A percentile compares a stretch with the other conserved stretches of the same genome.
phyloP scores from a whole-genome alignment of 2,888 invertebrate species.

The Acanthococcus lagerstroemiae region DNA sequence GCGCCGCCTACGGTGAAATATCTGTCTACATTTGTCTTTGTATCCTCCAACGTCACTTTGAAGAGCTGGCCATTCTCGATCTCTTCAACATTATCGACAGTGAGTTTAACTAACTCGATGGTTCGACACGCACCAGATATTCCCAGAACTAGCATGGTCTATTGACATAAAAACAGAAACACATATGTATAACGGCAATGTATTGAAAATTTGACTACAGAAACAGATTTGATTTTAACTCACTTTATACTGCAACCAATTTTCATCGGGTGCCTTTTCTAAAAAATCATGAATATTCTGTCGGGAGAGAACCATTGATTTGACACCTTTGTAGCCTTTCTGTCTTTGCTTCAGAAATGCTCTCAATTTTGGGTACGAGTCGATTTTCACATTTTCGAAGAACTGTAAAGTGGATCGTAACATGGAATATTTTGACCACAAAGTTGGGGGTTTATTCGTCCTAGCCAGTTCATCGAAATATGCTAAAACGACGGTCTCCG shows the following conservation, averaged over 20 bases:
- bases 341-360: neutral
- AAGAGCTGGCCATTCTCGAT: neutral
- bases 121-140: neutral
- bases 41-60: neutral
- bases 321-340: neutral
- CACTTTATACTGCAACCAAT: neutral
- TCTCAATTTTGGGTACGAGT: neutral
- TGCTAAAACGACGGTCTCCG: neutral
- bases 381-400: neutral
- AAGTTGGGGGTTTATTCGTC: constrained; percentile 2
- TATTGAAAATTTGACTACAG: neutral
- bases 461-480: neutral
- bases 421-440: neutral
- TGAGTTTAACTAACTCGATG: neutral
- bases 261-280: neutral
- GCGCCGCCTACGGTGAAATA: neutral
- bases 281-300: neutral
- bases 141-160: neutral
- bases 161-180: neutral
- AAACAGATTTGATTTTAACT: neutral
- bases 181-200: neutral
- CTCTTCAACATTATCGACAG: neutral
- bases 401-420: neutral
- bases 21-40: neutral
- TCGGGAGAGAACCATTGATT: neutral